A percentile compares a stretch with the other conserved stretches of the same genome.
Evolutionary conservation across 2,888 invertebrate species (phyloP).

Genomic region (Bedellia somnulentella): DNA sequence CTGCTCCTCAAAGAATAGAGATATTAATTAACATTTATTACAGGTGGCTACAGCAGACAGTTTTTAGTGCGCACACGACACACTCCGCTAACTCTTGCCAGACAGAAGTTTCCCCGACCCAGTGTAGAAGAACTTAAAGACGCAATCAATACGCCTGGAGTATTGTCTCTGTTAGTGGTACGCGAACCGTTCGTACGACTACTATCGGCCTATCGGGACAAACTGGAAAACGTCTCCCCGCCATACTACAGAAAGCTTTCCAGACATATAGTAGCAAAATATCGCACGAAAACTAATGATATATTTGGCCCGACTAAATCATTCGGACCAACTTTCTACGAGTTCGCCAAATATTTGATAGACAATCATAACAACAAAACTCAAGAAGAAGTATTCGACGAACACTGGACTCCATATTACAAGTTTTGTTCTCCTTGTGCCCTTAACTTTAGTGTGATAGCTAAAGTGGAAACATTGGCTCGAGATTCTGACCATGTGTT

Average conservation of each 20-base stretch:
- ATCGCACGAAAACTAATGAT: constrained; percentile 41
- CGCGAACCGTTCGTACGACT: constrained; percentile 74
- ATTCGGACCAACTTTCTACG: constrained; percentile 66
- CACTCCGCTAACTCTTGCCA: constrained; percentile 67
- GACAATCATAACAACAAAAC: constrained; percentile 58
- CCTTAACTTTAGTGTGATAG: constrained; percentile 65
- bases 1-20: background rate
- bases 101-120: constrained; percentile 70
- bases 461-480: constrained; percentile 65
- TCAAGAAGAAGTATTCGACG: constrained; percentile 45
- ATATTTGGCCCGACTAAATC: constrained; percentile 32
- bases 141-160: constrained; percentile 60
- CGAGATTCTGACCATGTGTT: constrained; percentile 64
- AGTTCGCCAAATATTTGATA: constrained; percentile 70
- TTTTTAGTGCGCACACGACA: constrained; percentile 61
- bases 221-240: constrained; percentile 70
- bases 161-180: constrained; percentile 68
- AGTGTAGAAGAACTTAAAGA: constrained; percentile 62
- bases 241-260: constrained; percentile 71
- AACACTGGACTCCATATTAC: constrained; percentile 68
- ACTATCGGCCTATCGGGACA: constrained; percentile 72
- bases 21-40: constrained; percentile 14
- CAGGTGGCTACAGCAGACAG: constrained; percentile 64
- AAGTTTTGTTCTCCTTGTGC: constrained; percentile 68
- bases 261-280: constrained; percentile 63